phyloP scores from a whole-genome alignment of 2,888 invertebrate species.

The Xestoiulus laeticollis region DNA sequence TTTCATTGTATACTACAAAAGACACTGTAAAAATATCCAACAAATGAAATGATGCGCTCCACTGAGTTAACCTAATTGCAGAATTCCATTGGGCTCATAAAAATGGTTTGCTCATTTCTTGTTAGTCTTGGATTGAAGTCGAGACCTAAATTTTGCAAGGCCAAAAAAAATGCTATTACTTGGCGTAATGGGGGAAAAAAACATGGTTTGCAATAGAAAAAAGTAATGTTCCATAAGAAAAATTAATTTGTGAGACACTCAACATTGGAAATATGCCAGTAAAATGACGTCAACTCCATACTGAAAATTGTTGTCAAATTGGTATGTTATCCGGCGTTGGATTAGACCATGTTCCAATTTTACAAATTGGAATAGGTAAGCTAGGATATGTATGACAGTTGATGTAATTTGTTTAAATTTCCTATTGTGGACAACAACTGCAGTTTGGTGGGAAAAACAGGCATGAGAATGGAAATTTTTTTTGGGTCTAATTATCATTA shows the following conservation, averaged over 20 bases:
- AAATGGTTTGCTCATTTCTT: not conserved
- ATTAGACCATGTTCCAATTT: too few species aligned
- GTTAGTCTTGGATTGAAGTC: not conserved
- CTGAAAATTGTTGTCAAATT: too few species aligned
- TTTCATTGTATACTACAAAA: not conserved
- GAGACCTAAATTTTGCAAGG: constrained; percentile 29
- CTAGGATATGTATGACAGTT: not conserved
- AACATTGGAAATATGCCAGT: not conserved
- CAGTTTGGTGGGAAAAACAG: too few species aligned
- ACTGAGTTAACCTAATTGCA: not conserved
- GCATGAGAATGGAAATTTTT: too few species aligned
- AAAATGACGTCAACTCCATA: not conserved
- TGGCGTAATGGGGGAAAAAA: not conserved
- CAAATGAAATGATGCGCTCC: constrained; percentile 2
- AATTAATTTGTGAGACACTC: not conserved
- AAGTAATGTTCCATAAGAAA: not conserved
- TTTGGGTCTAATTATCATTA: too few species aligned
- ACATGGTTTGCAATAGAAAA: not conserved
- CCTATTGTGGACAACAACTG: too few species aligned
- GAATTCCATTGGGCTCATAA: not conserved
- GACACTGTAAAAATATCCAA: not conserved
- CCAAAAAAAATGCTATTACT: not conserved
- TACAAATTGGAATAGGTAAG: not conserved
- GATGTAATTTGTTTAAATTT: too few species aligned
- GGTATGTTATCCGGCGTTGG: too few species aligned